Conservation (phyloP, 35 echinoderm and acorn worm species). For the Patiria miniata region DNA sequence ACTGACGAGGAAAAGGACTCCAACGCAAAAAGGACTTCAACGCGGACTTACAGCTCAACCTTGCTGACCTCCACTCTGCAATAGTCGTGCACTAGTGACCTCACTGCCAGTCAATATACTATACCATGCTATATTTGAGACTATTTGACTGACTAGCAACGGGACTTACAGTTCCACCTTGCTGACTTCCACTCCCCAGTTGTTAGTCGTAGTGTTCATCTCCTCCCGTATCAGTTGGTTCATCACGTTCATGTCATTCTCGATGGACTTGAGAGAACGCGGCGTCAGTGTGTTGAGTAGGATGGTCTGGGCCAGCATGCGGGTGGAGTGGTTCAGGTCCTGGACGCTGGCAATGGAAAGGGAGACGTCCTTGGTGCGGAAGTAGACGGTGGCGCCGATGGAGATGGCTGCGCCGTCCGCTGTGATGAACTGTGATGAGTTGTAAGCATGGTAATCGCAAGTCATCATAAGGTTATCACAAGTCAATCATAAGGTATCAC, state of each 20-base stretch:
- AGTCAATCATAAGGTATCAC: no score
- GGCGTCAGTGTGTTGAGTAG: constrained; percentile 66
- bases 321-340: constrained; percentile 84
- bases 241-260: constrained; percentile 65
- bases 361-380: constrained; percentile 77
- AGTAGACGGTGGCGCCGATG: constrained; percentile 83
- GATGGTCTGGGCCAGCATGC: constrained; percentile 81
- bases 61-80: no score
- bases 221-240: constrained; percentile 72
- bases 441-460: background rate
- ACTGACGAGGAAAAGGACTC: no score
- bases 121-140: no score
- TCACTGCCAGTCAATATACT: no score
- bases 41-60: no score
- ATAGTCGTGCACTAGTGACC: no score
- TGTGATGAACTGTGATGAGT: constrained; percentile 64
- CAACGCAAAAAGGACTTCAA: no score
- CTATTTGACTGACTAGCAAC: no score
- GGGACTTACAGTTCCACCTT: constrained; percentile 90
- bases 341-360: constrained; percentile 80
- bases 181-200: constrained; percentile 93
- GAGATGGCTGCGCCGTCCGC: constrained; percentile 88
- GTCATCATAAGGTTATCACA: no score
- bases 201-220: constrained; percentile 80
- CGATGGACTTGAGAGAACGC: constrained; percentile 42